Conservation (phyloP, 2,113 vertebrate species). For the Isichthys henryi region DNA sequence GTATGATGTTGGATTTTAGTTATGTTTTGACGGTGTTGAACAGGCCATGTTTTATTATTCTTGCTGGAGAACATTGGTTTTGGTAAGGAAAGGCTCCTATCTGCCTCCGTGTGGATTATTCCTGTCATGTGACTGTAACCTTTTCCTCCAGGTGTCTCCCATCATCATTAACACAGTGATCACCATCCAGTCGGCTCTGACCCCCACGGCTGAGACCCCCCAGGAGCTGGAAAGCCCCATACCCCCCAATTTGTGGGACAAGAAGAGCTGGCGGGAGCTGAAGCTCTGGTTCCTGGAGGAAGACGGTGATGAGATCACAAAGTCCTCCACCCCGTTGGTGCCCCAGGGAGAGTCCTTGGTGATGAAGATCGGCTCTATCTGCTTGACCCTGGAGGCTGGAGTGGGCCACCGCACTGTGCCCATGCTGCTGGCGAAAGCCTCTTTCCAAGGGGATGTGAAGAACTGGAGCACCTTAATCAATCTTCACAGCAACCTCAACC, state of each 20-base stretch:
- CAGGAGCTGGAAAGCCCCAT: slow-evolving; percentile 67
- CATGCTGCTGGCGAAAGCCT: slow-evolving; percentile 93
- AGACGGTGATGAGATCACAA: slow-evolving; percentile 55
- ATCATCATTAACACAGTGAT: slow-evolving; percentile 97
- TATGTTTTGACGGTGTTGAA: neutral
- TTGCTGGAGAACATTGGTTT: neutral
- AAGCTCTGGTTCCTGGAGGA: slow-evolving; percentile 96
- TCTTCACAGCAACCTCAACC: slow-evolving; percentile 70
- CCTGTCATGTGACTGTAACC: neutral
- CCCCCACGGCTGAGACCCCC: slow-evolving; percentile 65
- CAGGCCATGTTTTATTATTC: neutral
- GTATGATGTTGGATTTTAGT: neutral
- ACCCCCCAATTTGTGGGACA: slow-evolving; percentile 75
- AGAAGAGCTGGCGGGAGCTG: slow-evolving; percentile 71
- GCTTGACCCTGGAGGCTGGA: slow-evolving; percentile 89
- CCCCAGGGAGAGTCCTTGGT: slow-evolving; percentile 75
- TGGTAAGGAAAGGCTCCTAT: neutral
- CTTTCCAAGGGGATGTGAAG: slow-evolving; percentile 76
- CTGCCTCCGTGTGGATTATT: neutral
- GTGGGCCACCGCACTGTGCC: slow-evolving; percentile 89
- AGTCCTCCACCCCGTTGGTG: slow-evolving; percentile 57
- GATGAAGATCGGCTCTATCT: slow-evolving; percentile 75
- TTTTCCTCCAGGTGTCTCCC: slow-evolving; percentile 77
- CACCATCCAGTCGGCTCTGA: slow-evolving; percentile 85
- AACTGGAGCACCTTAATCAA: slow-evolving; percentile 92